Evolutionary conservation across 2,113 vertebrate species (phyloP).

Genomic region (Ceratotherium simum): DNA sequence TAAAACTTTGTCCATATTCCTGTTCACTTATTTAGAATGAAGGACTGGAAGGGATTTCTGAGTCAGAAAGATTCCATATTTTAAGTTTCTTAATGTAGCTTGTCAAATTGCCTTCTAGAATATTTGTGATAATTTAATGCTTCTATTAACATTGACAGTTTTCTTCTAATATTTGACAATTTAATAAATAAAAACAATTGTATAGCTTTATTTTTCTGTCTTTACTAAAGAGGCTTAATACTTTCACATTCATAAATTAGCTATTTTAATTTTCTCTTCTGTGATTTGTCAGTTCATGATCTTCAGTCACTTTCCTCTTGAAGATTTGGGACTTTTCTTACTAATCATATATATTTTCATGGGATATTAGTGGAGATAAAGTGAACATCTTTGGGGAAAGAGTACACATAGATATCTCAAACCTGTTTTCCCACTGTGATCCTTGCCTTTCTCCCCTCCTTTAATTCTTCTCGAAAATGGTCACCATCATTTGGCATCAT

Average conservation of each 20-base stretch:
- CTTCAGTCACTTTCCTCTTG: not conserved
- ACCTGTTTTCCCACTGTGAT: not conserved
- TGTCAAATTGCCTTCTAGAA: constrained; percentile 3
- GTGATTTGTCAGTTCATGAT: not conserved
- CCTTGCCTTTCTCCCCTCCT: not conserved
- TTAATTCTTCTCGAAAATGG: not conserved
- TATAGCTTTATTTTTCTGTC: constrained; percentile 6
- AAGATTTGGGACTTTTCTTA: constrained; percentile 4
- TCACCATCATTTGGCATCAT: not conserved
- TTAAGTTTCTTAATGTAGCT: not conserved
- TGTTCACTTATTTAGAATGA: constrained; percentile 1
- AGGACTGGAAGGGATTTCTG: not conserved
- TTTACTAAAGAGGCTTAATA: not conserved
- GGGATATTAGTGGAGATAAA: not conserved
- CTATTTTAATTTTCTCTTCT: constrained; percentile 1
- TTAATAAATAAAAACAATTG: constrained; percentile 25
- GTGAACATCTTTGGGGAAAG: not conserved
- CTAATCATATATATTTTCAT: not conserved
- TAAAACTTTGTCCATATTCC: not conserved
- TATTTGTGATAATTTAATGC: constrained; percentile 35
- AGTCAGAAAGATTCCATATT: not conserved
- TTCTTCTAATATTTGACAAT: not conserved
- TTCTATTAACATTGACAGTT: not conserved
- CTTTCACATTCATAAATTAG: not conserved
- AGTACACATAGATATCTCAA: not conserved